Evolutionary conservation across 2,797 vertebrate species (phyloP), one percentile per base, ranked within the genome.

Genomic region (Siniperca scherzeri): DNA sequence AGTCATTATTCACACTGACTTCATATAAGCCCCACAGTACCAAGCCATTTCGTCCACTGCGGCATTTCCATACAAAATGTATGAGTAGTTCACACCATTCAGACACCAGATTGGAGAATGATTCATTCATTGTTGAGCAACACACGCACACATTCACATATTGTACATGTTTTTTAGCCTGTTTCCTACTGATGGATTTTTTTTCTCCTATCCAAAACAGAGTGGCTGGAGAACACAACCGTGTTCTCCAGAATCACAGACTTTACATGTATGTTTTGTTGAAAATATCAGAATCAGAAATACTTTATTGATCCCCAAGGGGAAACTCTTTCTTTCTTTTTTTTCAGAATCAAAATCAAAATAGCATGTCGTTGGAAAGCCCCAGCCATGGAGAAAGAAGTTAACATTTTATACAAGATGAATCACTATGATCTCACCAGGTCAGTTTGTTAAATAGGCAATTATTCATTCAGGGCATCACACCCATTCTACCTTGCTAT

Each of bases 1-100:
- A 75, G 80, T 89, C 83, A 87, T 87, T 84, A 75, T 88, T 93
- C 81, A 87, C 74, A 78, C 36, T 57, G 67, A 82, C 82, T 88
- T 87, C 62, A 77, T 71, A 17, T 64, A 33, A 78, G 65, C 70
- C 77, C 76, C 55, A 42, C 78, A 91, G 88, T 25, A 70, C 19
- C 44, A 27, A 70, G 69, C 53, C 66, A 61, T 75, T 74, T 84
- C 36, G 57, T 67, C 82, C 84, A 81, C 85, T 73, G 57, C 88
- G 84, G 61, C 72, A 57, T 62, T 84, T 61, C 22, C 70, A 74
- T 81, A 65, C 70, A 89, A 76, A 73, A 85, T 89, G 21, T 78
- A 90, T 92, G 84, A 91, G 77, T 74, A 80, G 52, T 66, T 88
- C 50, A 70, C 56, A 70, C 80, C 70, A 69, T 75, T 83, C 73